Percentiles rank a stretch among this genome's conserved stretches.
phyloP scores from a whole-genome alignment of 1,140 invertebrate genomes.

The Laupala kohalensis region DNA sequence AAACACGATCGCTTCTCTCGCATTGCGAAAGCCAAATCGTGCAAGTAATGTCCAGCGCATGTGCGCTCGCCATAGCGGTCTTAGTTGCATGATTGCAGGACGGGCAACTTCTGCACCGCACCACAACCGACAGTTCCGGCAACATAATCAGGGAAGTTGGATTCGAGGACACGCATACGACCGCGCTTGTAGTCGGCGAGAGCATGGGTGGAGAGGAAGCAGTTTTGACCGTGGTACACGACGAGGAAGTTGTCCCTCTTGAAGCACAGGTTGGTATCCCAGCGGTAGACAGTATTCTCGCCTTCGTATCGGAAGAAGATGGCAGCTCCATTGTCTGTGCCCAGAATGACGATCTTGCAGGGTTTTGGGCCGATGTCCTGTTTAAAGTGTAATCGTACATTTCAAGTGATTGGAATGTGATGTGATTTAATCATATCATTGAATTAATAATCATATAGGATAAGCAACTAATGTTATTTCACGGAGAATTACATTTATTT shows the following conservation, averaged over 20 bases:
- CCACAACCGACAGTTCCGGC: slow-evolving; percentile 38
- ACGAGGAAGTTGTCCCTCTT: slow-evolving; percentile 37
- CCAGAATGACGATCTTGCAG: slow-evolving; percentile 39
- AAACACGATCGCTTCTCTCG: too few species aligned
- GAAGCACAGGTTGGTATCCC: slow-evolving; percentile 42
- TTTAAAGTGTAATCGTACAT: too few species aligned
- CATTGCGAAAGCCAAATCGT: too few species aligned
- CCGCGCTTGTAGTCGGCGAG: slow-evolving; percentile 37
- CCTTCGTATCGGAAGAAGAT: slow-evolving; percentile 41
- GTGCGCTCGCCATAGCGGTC: too few species aligned
- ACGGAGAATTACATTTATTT: too few species aligned
- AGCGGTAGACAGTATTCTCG: slow-evolving; percentile 43
- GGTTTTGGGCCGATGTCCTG: slow-evolving; percentile 38
- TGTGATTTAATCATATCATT: too few species aligned
- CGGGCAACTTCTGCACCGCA: slow-evolving; percentile 21
- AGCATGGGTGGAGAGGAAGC: slow-evolving; percentile 42
- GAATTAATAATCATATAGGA: too few species aligned
- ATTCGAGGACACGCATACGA: slow-evolving; percentile 44
- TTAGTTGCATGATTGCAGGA: too few species aligned
- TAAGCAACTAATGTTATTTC: too few species aligned
- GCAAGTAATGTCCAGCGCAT: too few species aligned
- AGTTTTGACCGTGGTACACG: slow-evolving; percentile 41
- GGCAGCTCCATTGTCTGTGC: slow-evolving; percentile 39
- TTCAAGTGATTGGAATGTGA: too few species aligned
- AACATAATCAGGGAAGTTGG: slow-evolving; percentile 49